phyloP scores from a whole-genome alignment of 2,888 invertebrate species.

The Rhagium mordax region DNA sequence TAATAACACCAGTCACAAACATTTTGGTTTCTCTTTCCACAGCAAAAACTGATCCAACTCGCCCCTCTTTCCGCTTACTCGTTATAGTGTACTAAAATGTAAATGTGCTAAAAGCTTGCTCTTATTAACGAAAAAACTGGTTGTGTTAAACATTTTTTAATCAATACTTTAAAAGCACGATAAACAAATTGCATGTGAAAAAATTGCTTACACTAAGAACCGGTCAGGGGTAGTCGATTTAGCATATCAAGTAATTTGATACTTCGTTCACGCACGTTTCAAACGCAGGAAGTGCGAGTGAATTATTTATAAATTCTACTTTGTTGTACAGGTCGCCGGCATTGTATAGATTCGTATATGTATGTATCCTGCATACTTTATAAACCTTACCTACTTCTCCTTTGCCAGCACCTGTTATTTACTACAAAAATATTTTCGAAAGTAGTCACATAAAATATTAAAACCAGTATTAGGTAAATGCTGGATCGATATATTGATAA shows the following conservation, averaged over 20 bases:
- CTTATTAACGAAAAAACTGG: neutral
- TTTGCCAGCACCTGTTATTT: conserved; percentile 17
- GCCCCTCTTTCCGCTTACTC: neutral
- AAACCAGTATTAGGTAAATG: neutral
- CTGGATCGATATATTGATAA: neutral
- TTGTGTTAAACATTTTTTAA: neutral
- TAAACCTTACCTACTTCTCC: conserved; percentile 36
- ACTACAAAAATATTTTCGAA: conserved; percentile 15
- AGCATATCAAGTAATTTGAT: conserved; percentile 55
- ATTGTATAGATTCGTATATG: conserved; percentile 30
- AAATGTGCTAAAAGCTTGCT: neutral
- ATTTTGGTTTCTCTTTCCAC: neutral
- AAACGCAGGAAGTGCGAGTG: conserved; percentile 59
- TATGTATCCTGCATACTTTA: conserved; percentile 48
- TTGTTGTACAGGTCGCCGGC: conserved; percentile 40
- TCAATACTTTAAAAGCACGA: neutral
- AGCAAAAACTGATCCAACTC: neutral
- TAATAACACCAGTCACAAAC: neutral
- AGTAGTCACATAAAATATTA: neutral
- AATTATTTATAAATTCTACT: conserved; percentile 59
- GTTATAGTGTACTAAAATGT: neutral
- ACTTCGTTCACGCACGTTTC: conserved; percentile 59
- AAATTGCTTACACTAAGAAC: neutral
- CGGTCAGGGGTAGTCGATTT: conserved; percentile 22
- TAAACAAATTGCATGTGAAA: neutral